Evolutionary conservation across 2,113 vertebrate genomes (phyloP), one percentile per base, ranked within the genome.

Genomic region (Saiga tatarica): DNA sequence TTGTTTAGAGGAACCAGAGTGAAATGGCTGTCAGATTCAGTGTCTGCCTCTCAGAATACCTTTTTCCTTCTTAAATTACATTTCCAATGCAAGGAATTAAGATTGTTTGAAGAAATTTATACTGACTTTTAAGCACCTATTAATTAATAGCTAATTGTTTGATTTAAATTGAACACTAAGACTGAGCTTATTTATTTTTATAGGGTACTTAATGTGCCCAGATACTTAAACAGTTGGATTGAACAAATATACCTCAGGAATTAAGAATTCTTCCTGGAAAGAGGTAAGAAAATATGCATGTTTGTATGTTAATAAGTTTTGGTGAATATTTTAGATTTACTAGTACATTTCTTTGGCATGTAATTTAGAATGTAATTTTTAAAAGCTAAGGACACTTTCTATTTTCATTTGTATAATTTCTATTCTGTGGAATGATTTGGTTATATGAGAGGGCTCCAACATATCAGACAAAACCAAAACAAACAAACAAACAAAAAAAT

Each of bases 201-300:
- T n/a, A 98, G 96, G 93, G 5, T 89, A 57, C 28, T 82, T 71
- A 50, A 93, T 81, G 81, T 94, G 53, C 60, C 23, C 59, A 60
- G 16, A 9, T 33, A 52, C 39, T 92, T 87, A 67, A 83, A 82
- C 28, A 87, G 15, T 85, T 94, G 93, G 36, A 92, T 50, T 90
- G 79, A 96, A 78, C 7, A 87, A 74, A 71, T 82, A 15, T 52
- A 12, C 76, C 33, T 87, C 36, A 16, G 53, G 33, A 94, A 88
- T 84, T 95, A 91, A 98, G 57, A 83, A 64, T 26, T 74, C 86
- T 94, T 89, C 53, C 25, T 89, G 39, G 42, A 96, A 84, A 8
- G 6, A 98, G 98, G 97, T 98, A 98, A 98, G 96, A 85, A 95
- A 84, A 87, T 89, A 84, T 87, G 5, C 2, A 26, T 64, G 1